Percentiles rank a stretch among this genome's conserved stretches.
Evolutionary conservation across 2,113 vertebrate species (phyloP).

Genomic region (Nanorana parkeri): DNA sequence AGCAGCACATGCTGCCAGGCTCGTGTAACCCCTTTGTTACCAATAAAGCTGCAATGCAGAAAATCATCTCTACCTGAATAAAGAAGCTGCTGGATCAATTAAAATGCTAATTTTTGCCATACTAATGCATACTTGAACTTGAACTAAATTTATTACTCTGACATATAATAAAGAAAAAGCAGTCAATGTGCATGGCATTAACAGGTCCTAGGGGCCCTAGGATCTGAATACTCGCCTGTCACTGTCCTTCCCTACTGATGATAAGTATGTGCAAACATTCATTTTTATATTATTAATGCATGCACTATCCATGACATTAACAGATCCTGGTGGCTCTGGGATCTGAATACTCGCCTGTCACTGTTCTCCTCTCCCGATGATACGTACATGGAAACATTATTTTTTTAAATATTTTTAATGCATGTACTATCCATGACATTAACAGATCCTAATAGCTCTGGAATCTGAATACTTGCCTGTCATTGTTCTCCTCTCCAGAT

Average conservation of each 20-base stretch:
- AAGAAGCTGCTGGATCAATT: not conserved
- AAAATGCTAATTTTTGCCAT: not conserved
- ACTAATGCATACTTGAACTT: not conserved
- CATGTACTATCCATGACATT: not conserved
- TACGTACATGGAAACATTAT: no score
- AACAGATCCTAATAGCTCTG: not conserved
- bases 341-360: not conserved
- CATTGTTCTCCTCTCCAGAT: not conserved
- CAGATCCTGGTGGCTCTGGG: not conserved
- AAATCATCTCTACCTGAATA: not conserved
- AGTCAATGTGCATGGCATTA: not conserved
- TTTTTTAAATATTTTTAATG: no score
- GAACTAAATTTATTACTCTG: not conserved
- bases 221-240: not conserved
- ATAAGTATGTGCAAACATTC: no score
- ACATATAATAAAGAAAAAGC: not conserved
- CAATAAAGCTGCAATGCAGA: constrained; percentile 24
- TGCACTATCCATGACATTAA: not conserved
- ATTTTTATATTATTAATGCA: no score
- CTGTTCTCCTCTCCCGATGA: not conserved
- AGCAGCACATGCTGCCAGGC: constrained; percentile 3
- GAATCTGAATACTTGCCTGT: not conserved
- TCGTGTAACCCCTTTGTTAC: constrained; percentile 13
- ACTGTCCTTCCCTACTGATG: not conserved
- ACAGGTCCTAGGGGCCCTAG: not conserved